These are phyloP conservation scores for Ischnura elegans DNA, from an alignment of 2,888 invertebrate species.

Conservation along the genomic window DNA sequence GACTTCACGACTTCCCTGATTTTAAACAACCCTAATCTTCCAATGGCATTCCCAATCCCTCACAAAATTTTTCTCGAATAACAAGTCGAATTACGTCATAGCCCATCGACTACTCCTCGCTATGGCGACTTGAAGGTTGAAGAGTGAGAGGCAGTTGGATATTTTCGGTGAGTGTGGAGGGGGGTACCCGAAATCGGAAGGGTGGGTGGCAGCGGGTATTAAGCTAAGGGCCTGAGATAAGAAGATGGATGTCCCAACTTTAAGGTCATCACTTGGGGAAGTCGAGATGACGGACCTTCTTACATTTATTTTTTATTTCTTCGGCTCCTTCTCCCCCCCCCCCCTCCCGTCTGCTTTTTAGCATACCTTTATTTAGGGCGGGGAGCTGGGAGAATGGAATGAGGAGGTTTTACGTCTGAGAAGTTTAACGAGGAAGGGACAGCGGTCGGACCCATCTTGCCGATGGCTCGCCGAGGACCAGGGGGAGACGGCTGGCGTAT, in stretches of 20 bases:
- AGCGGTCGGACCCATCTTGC: not conserved
- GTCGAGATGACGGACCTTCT: constrained; percentile 58
- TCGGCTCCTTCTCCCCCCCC: not conserved
- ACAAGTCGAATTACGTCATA: constrained; percentile 60
- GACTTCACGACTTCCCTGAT: too few species aligned
- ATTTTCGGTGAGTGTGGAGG: not conserved
- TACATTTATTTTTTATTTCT: not conserved
- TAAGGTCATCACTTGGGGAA: constrained; percentile 62
- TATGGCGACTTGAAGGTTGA: constrained; percentile 42
- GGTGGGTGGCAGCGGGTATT: constrained; percentile 45
- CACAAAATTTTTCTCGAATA: not conserved
- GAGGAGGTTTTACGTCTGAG: constrained; percentile 33
- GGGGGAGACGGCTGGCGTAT: not conserved
- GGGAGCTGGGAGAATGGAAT: not conserved
- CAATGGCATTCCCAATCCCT: too few species aligned
- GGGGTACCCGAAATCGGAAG: not conserved
- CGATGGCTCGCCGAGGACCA: not conserved
- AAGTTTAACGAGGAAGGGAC: constrained; percentile 19
- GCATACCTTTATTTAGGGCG: constrained; percentile 36
- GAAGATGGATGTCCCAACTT: constrained; percentile 61
- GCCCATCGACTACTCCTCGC: constrained; percentile 29
- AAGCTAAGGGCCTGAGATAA: constrained; percentile 52
- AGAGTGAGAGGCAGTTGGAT: constrained; percentile 34
- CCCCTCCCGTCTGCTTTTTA: not conserved
- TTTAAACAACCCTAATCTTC: too few species aligned